Evolutionary conservation across 2,113 vertebrate species (phyloP).

Genomic region (Neogale vison): DNA sequence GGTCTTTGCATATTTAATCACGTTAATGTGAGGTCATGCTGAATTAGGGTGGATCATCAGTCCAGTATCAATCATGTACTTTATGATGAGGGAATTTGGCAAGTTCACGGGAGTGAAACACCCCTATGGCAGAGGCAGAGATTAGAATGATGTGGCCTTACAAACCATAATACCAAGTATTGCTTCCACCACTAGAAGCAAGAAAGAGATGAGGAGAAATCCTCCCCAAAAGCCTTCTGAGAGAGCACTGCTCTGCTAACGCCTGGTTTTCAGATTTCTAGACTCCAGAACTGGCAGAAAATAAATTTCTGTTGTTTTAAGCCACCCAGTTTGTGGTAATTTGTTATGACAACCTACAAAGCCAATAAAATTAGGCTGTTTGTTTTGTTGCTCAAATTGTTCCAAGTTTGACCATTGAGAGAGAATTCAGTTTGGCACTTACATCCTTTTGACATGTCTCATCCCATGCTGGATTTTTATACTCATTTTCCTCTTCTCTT

Average conservation of each 20-base stretch:
- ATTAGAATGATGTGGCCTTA: not conserved
- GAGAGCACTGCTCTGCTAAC: fast-evolving
- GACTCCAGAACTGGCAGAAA: not conserved
- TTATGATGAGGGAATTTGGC: not conserved
- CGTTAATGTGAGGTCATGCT: not conserved
- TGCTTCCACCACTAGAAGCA: not conserved
- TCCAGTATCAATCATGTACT: not conserved
- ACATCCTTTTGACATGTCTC: not conserved
- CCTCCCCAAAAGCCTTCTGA: not conserved
- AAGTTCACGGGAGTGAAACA: not conserved
- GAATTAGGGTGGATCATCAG: not conserved
- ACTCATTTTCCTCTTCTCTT: not conserved
- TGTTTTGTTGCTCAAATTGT: not conserved
- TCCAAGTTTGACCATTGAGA: not conserved
- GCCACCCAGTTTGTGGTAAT: not conserved
- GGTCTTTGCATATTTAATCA: not conserved
- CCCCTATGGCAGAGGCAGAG: not conserved
- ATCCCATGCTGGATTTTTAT: not conserved
- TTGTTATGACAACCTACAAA: not conserved
- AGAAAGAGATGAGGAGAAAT: not conserved
- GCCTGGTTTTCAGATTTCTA: not conserved
- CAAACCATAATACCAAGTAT: not conserved
- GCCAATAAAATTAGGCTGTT: not conserved
- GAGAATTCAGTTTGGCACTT: not conserved
- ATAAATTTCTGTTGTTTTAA: not conserved